Evolutionary conservation across 2,797 vertebrate species (phyloP), one percentile per base, ranked within the genome.

Genomic region (Liparis tanakae): DNA sequence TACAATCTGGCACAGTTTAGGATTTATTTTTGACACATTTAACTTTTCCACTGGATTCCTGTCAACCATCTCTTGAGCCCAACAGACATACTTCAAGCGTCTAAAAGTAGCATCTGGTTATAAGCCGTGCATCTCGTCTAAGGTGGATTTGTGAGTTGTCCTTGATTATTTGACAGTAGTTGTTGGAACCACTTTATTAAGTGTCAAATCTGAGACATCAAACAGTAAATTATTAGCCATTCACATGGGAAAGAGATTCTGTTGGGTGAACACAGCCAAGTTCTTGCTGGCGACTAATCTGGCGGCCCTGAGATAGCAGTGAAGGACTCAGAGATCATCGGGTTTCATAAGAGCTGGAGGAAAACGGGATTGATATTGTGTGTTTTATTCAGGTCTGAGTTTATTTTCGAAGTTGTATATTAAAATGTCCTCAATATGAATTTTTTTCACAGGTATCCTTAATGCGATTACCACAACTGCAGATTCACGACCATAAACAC

Each of bases 41-140:
- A 70, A 67, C 14, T 86, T 88, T 88, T 88, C 83, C 79, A 85
- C 12, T 87, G 81, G 82, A 87, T 81, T 78, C 50, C n/a, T 36
- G 50, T 84, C 87, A 88, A 80, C 65, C 55, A 70, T 68, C 51
- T 61, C 64, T 34, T 17, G 53, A 74, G 72, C 65, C 78, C 76
- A 73, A 66, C 36, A 80, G 64, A 20, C 72, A 39, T 76, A 81
- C 56, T 75, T 69, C 4, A 72, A 74, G 34, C 34, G n/a, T 75
- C 81, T 55, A 60, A 78, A 83, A 62, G 60, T 20, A 81, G 77
- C 85, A 87, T 89, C 78, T 89, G 88, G 78, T 89, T 86, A 76
- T 73, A 54, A 83, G 81, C 36, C 67, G 70, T 15, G 51, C 57
- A 60, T 70, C 44, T 70, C 5, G 10, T 67, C 74, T 57, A 60